These are phyloP conservation scores for Temnothorax unifasciatus DNA, from an alignment of 2,888 invertebrate species.

Conservation along the genomic window DNA sequence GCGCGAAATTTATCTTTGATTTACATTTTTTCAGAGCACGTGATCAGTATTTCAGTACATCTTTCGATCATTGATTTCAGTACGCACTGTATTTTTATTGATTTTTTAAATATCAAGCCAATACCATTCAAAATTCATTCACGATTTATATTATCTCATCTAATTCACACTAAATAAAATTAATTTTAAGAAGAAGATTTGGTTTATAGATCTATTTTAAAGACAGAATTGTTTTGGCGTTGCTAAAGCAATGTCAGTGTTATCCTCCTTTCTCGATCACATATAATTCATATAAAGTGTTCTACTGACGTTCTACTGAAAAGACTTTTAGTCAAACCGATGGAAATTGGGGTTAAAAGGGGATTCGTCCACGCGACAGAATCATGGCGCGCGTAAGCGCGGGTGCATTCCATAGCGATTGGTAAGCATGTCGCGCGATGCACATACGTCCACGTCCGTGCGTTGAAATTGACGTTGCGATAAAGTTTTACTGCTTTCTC, in stretches of 20 bases:
- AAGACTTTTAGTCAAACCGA: neutral
- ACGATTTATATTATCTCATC: neutral
- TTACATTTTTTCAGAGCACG: neutral
- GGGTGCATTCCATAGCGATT: conserved; percentile 47
- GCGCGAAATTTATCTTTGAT: neutral
- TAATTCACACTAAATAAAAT: neutral
- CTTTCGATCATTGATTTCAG: neutral
- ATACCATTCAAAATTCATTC: neutral
- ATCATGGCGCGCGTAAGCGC: conserved; percentile 47
- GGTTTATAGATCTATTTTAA: neutral
- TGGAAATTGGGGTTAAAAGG: neutral
- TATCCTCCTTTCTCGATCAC: neutral
- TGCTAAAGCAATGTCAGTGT: neutral
- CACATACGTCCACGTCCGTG: conserved; percentile 29
- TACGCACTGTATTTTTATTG: neutral
- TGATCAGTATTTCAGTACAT: neutral
- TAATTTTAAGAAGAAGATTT: neutral
- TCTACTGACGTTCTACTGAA: neutral
- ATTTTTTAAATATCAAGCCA: neutral
- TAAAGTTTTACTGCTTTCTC: conserved; percentile 76
- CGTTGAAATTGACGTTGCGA: conserved; percentile 73
- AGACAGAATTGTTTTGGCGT: neutral
- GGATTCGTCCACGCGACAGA: neutral
- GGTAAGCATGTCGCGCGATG: conserved; percentile 28
- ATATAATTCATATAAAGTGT: too few relatives aligned